Base-by-base conservation (phyloP, 2,888 invertebrate species). In the Lypha dubia region DNA sequence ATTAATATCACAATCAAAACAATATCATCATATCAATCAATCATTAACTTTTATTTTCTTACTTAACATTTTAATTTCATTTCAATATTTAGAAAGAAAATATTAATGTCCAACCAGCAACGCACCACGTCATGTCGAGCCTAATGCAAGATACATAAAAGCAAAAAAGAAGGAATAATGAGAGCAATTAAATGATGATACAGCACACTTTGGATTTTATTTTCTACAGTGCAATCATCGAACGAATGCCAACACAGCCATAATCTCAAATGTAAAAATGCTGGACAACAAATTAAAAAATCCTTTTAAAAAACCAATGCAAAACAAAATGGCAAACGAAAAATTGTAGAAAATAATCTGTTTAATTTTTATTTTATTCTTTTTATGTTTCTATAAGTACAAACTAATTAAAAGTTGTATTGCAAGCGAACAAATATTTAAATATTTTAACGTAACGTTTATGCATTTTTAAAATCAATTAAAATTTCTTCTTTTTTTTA, bases 381-480 rank as follows among this genome's bases (percentile, higher is more conserved):
- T 32, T 32, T 6, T 32, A 32, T 32, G 4, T 35, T 35, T 35
- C 13, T 51, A 35, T 44, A 80, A 77, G 84, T 53, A 60, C 68
- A 84, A 84, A 84, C 84, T 84, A 84, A 81, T 84, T 84, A 84
- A 84, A 77, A 84, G 63, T 67, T 79, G 58, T 79, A n/a, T 58
- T 65, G 35, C 41, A 63, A 70, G 44, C 84, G 68, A 81, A 77
- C 84, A 87, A 87, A 87, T 87, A 87, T 85, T 87, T 86, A 86
- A 86, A 84, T 81, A 81, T 86, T 85, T 79, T 77, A 86, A 79
- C 84, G 85, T 85, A 81, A 84, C 86, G 81, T 88, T 87, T 87
- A 88, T 90, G 89, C 90, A 90, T 90, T 90, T 90, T 90, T 90
- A 90, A 90, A 90, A 90, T 90, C 90, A 90, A 90, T 90, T 90